Percentiles rank a stretch among this genome's conserved stretches.
Evolutionary conservation across 2,797 vertebrate species (phyloP).

Genomic region (Chelonia mydas): DNA sequence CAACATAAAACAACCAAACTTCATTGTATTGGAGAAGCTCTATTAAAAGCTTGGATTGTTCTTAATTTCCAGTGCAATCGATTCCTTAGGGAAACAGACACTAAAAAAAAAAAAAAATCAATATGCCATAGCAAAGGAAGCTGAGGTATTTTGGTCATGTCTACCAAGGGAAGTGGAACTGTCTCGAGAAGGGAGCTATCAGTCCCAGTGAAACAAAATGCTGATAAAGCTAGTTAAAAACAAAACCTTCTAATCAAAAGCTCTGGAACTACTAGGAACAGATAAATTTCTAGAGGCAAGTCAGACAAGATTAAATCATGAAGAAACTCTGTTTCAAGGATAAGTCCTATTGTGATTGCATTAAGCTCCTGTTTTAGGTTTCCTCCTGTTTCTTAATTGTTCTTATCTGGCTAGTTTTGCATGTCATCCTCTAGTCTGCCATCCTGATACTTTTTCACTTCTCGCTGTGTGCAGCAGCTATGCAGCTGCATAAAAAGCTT

Average conservation of each 20-base stretch:
- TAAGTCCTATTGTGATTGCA: background rate
- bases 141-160: slow-evolving; percentile 29
- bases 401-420: background rate
- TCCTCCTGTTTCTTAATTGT: background rate
- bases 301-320: background rate
- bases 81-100: slow-evolving; percentile 64
- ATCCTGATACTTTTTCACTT: background rate
- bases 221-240: background rate
- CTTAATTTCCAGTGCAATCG: slow-evolving; percentile 73
- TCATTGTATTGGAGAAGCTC: slow-evolving; percentile 62
- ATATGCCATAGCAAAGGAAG: slow-evolving; percentile 52
- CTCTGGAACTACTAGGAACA: background rate
- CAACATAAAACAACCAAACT: slow-evolving; percentile 66
- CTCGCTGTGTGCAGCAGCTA: background rate
- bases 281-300: background rate
- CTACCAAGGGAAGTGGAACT: slow-evolving; percentile 2
- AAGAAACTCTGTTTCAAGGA: too few relatives aligned
- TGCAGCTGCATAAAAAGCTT: background rate
- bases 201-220: background rate
- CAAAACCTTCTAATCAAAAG: slow-evolving; percentile 19
- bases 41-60: slow-evolving; percentile 74
- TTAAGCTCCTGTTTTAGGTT: slow-evolving; percentile 5
- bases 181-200: background rate
- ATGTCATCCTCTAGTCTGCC: background rate
- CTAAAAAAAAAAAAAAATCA: slow-evolving; percentile 61